Evolutionary conservation across 1,140 invertebrate species (phyloP).

Genomic region (Brachionus rotundiformis): DNA sequence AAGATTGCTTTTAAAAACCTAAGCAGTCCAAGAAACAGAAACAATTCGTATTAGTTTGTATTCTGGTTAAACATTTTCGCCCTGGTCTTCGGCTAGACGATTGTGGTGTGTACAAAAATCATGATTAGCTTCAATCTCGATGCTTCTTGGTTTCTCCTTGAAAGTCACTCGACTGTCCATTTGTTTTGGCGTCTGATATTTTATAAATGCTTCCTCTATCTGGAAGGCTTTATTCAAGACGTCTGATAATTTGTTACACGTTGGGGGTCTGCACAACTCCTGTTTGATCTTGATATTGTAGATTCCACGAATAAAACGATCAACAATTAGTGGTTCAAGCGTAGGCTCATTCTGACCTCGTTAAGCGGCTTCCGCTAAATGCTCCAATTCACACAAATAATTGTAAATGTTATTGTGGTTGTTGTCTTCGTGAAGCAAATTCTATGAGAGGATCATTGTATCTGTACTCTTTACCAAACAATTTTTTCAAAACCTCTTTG

Average conservation of each 20-base stretch:
- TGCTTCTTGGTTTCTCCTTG: neutral
- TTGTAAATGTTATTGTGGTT: neutral
- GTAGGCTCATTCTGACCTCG: neutral
- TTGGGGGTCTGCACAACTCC: too few relatives aligned
- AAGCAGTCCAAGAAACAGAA: too few relatives aligned
- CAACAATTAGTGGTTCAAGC: neutral
- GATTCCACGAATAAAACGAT: neutral
- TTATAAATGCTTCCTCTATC: neutral
- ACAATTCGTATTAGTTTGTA: too few relatives aligned
- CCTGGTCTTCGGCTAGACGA: neutral
- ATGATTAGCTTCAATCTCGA: too few relatives aligned
- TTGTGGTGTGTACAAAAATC: neutral
- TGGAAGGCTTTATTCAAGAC: neutral
- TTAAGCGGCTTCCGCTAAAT: neutral
- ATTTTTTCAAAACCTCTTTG: neutral
- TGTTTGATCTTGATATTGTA: too few relatives aligned
- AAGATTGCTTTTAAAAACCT: too few relatives aligned
- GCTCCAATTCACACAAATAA: neutral
- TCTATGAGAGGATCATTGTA: constrained; percentile 1
- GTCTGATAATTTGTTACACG: neutral
- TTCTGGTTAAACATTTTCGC: too few relatives aligned
- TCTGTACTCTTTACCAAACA: neutral
- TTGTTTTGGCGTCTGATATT: neutral
- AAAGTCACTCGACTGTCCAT: neutral
- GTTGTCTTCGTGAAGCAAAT: neutral